These are phyloP conservation scores for Chesias legatella DNA, from an alignment of 2,888 invertebrate species.

Conservation along the genomic window DNA sequence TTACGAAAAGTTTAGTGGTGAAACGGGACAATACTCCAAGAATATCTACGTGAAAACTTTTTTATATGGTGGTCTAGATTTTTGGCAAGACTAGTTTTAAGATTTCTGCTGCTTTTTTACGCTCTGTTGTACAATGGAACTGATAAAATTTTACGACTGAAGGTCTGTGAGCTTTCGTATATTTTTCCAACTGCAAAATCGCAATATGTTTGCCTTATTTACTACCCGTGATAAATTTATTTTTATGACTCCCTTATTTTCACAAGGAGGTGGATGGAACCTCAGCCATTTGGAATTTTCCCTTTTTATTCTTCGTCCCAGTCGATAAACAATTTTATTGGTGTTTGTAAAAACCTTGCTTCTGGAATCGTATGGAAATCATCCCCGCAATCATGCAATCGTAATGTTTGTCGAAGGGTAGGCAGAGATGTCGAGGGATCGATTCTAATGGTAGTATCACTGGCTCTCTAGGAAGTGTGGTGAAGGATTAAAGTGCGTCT, in stretches of 20 bases:
- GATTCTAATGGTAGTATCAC: no score
- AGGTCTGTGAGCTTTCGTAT: constrained; percentile 45
- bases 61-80: no score
- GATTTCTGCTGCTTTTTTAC: no score
- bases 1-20: no score
- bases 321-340: constrained; percentile 68
- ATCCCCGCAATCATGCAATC: background rate
- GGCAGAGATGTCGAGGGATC: no score
- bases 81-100: no score
- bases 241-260: constrained; percentile 73
- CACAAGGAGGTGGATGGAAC: constrained; percentile 48
- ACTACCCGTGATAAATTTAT: constrained; percentile 67
- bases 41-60: no score
- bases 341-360: constrained; percentile 32
- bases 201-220: constrained; percentile 72
- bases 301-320: constrained; percentile 46
- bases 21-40: no score
- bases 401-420: no score
- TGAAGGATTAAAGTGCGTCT: no score
- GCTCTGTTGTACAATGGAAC: constrained; percentile 23
- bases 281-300: constrained; percentile 48
- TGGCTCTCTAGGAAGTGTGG: no score
- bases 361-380: no score
- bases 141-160: constrained; percentile 47
- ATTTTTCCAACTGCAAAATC: constrained; percentile 56